phyloP scores from a whole-genome alignment of 2,797 vertebrate genomes.

The Emys orbicularis region DNA sequence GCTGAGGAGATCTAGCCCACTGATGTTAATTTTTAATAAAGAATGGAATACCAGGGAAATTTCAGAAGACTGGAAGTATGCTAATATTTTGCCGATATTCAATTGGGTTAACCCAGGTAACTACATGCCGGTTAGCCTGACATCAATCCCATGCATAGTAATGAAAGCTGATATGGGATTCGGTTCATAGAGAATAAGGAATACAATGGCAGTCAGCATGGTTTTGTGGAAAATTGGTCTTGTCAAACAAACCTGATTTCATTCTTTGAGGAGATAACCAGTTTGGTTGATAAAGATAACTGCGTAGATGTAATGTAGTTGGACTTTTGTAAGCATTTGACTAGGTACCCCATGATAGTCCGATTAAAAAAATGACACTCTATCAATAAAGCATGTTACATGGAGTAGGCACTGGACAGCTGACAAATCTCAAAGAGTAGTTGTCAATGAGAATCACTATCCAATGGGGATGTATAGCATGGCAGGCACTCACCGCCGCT shows the following conservation, averaged over 20 bases:
- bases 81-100: not conserved
- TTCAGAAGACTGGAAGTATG: not conserved
- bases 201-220: conserved; percentile 30
- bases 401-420: no score
- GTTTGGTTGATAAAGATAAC: conserved; percentile 1
- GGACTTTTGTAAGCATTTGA: not conserved
- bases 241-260: conserved; percentile 48
- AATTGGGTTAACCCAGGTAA: not conserved
- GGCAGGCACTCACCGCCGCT: no score
- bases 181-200: conserved; percentile 51
- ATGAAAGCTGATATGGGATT: conserved; percentile 30
- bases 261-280: conserved; percentile 15
- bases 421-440: no score
- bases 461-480: no score
- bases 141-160: not conserved
- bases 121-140: not conserved
- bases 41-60: not conserved
- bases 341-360: not conserved
- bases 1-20: not conserved
- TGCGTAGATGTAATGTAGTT: not conserved
- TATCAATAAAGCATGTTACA: no score
- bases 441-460: no score
- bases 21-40: not conserved
- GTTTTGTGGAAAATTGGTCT: not conserved
- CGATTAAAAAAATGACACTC: fast-evolving